Evolutionary conservation across 2,113 vertebrate genomes (phyloP).

Genomic region (Nesoenas mayeri): DNA sequence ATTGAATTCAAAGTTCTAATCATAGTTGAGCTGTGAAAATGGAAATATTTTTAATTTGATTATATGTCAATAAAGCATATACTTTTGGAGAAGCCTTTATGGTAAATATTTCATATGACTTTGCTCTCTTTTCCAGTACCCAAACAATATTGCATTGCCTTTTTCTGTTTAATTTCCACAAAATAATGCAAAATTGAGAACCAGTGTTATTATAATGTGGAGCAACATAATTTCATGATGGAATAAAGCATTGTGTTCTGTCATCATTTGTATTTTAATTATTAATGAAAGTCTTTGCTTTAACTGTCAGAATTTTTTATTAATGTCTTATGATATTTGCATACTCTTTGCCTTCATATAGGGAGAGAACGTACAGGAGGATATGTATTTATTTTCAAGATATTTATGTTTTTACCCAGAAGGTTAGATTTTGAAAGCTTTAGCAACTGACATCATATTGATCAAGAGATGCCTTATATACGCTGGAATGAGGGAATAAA

Average conservation of each 20-base stretch:
- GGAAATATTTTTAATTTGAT: background rate
- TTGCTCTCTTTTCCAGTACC: background rate
- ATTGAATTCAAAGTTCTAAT: conserved; percentile 21
- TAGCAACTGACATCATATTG: background rate
- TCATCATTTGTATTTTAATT: conserved; percentile 70
- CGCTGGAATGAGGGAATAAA: background rate
- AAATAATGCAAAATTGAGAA: conserved; percentile 45
- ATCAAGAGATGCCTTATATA: background rate
- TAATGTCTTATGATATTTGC: conserved; percentile 46
- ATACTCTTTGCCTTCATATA: background rate
- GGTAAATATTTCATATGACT: conserved; percentile 13
- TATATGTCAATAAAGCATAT: background rate
- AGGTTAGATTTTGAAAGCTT: conserved; percentile 23
- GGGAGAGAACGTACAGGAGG: background rate
- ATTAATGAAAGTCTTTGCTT: conserved; percentile 61
- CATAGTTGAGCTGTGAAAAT: background rate
- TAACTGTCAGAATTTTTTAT: conserved; percentile 68
- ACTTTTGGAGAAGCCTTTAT: background rate
- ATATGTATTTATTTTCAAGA: background rate
- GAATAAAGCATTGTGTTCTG: conserved; percentile 54
- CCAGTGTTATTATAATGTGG: conserved; percentile 9
- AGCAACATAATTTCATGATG: conserved; percentile 41
- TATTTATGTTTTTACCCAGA: background rate
- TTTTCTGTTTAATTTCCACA: conserved; percentile 40
- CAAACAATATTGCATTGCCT: background rate